Conservation (phyloP, 2,113 vertebrate genomes). For the Podarcis cretensis region DNA sequence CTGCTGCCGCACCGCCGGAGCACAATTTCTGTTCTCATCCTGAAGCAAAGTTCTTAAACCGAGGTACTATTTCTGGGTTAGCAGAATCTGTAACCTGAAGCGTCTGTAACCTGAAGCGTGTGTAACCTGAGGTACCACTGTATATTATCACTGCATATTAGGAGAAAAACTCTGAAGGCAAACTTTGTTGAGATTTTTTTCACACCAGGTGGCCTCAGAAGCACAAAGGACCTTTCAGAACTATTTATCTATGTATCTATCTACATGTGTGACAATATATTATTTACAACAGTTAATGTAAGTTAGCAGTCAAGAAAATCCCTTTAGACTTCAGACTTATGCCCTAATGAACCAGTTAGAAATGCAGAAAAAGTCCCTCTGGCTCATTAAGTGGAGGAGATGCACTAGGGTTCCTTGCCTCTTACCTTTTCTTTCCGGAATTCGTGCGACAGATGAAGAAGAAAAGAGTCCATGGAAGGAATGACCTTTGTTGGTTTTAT, state of each 20-base stretch:
- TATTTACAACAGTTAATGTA: not conserved
- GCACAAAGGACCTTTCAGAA: too few relatives aligned
- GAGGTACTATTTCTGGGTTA: too few relatives aligned
- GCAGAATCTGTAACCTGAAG: too few relatives aligned
- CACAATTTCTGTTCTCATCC: too few relatives aligned
- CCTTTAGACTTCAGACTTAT: slow-evolving; percentile 7
- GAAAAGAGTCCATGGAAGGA: not conserved
- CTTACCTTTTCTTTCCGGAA: not conserved
- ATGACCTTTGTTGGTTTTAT: not conserved
- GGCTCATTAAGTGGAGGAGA: not conserved
- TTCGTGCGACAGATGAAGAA: not conserved
- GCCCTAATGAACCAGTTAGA: slow-evolving; percentile 28
- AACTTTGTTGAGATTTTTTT: not conserved
- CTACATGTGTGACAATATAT: not conserved
- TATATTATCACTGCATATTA: not conserved
- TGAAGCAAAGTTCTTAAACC: too few relatives aligned
- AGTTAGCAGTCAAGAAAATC: slow-evolving; percentile 7
- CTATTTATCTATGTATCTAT: too few relatives aligned
- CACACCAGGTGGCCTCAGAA: not conserved
- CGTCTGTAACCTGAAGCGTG: too few relatives aligned
- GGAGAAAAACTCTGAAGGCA: not conserved
- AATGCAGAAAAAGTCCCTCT: not conserved
- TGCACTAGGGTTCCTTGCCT: not conserved
- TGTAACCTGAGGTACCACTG: too few relatives aligned
- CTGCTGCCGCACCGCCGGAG: too few relatives aligned